Evolutionary conservation across 2,797 vertebrate species (phyloP).

Genomic region (Phalanger gymnotis): DNA sequence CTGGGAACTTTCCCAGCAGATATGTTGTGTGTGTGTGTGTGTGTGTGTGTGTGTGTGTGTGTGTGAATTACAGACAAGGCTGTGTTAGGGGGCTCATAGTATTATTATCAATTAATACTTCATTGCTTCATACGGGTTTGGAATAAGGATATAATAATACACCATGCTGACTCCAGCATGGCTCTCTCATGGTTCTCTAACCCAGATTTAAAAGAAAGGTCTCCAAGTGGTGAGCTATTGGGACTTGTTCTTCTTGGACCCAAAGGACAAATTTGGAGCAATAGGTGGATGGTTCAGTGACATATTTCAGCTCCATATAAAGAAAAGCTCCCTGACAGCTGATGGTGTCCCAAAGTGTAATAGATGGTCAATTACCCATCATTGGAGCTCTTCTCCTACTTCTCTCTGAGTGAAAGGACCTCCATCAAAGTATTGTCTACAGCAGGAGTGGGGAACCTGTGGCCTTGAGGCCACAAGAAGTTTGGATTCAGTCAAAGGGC

Average conservation of each 20-base stretch:
- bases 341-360: background rate
- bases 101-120: background rate
- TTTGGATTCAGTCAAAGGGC: too few species aligned
- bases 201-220: background rate
- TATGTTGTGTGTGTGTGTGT: conserved; percentile 57
- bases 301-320: background rate
- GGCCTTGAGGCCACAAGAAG: too few species aligned
- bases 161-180: background rate
- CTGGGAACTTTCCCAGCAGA: conserved; percentile 54
- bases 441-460: too few species aligned
- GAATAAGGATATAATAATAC: background rate
- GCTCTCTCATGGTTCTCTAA: background rate
- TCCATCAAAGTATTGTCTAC: background rate
- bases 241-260: background rate
- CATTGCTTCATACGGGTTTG: background rate
- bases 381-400: background rate
- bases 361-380: background rate
- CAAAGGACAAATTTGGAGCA: background rate
- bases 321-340: background rate
- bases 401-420: background rate
- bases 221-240: background rate
- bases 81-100: background rate
- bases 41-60: conserved; percentile 23
- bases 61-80: background rate
- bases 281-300: background rate